These are phyloP conservation scores for Andrena minutula DNA, from an alignment of 2,888 invertebrate genomes.

Conservation along the genomic window DNA sequence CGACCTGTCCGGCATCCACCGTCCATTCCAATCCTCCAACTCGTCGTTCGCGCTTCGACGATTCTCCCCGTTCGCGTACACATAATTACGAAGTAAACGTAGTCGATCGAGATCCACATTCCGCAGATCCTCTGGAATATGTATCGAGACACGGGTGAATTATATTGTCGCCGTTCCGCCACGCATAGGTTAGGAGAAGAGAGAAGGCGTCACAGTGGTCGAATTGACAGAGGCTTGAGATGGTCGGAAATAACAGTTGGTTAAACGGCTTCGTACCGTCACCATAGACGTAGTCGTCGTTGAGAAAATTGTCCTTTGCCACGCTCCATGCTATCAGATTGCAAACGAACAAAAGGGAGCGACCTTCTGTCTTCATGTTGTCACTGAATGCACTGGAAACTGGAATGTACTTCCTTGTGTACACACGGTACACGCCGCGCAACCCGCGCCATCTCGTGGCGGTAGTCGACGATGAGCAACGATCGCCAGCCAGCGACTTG, in stretches of 20 bases:
- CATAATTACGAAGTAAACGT: conserved; percentile 1
- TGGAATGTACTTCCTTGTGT: no score
- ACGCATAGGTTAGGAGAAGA: conserved; percentile 6
- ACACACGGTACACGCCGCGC: no score
- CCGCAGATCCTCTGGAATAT: conserved; percentile 9
- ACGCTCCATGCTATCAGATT: background rate
- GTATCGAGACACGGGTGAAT: background rate
- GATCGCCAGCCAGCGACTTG: no score
- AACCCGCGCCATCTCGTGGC: conserved; percentile 22
- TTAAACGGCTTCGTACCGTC: background rate
- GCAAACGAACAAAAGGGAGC: conserved; percentile 5
- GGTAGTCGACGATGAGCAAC: background rate
- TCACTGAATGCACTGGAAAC: no score
- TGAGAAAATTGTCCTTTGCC: background rate
- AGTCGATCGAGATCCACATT: background rate
- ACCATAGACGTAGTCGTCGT: conserved; percentile 23
- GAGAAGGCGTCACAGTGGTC: background rate
- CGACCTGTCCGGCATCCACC: conserved; percentile 83
- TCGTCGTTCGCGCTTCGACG: conserved; percentile 64
- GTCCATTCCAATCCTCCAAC: conserved; percentile 82
- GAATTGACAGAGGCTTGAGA: background rate
- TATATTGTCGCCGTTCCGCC: no score
- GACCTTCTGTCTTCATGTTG: conserved; percentile 28
- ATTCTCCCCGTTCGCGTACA: background rate
- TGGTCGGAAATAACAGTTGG: background rate